phyloP scores from a whole-genome alignment of 2,797 vertebrate species.

The Loriculus beryllinus region DNA sequence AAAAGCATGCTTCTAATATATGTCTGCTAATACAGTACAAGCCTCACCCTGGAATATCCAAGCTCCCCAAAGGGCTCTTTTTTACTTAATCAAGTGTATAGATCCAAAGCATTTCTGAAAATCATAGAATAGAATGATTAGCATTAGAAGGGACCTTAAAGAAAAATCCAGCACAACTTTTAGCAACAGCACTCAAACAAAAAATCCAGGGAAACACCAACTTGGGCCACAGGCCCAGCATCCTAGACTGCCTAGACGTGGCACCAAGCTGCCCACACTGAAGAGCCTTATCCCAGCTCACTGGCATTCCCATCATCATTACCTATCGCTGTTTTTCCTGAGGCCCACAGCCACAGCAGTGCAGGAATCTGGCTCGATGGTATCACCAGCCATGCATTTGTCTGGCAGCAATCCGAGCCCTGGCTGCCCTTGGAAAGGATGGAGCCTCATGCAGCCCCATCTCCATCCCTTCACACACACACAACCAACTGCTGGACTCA shows the following conservation, averaged over 20 bases:
- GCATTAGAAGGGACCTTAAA: background rate
- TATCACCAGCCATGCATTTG: fast-evolving
- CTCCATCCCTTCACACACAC: background rate
- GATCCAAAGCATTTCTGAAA: background rate
- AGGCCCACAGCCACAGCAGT: fast-evolving
- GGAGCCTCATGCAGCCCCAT: fast-evolving
- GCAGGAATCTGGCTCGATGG: background rate
- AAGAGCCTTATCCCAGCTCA: background rate
- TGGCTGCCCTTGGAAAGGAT: fast-evolving
- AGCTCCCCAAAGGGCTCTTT: background rate
- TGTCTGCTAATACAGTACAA: background rate
- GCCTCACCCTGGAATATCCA: background rate
- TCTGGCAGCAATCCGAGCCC: background rate
- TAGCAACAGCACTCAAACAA: background rate
- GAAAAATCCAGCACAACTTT: background rate
- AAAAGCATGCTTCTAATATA: background rate
- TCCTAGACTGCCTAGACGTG: fast-evolving
- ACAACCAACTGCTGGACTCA: background rate
- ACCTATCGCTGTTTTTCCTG: background rate
- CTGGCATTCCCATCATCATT: background rate
- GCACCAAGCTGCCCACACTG: fast-evolving
- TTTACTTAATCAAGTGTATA: background rate
- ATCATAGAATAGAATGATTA: background rate
- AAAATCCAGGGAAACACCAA: background rate
- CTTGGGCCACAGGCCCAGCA: background rate